Evolutionary conservation across 2,888 invertebrate species (phyloP), one percentile per base, ranked within the genome.

Genomic region (Dascillus cervinus): DNA sequence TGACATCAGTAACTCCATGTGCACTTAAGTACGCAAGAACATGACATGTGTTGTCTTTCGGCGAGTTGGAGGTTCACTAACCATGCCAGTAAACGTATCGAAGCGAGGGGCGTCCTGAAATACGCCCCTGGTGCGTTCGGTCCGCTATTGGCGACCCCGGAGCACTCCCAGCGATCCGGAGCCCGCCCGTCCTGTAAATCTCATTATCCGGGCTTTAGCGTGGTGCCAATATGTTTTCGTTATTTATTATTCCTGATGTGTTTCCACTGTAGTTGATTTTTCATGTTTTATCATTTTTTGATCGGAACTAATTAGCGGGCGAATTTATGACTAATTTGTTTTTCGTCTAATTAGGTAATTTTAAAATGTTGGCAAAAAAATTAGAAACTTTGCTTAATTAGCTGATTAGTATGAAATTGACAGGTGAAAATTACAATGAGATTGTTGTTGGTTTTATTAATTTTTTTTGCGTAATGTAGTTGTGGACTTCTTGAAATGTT

Each of bases 211-310:
- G 52, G 50, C 47, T 51, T 56, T 56, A 58, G 56, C 54, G 56
- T 52, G 51, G 50, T 59, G 58, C 58, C 63, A 60, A 63, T 64
- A 64, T 60, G 60, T 55, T 57, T 41, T n/a, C 45, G 52, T 62
- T 62, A 62, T 64, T 62, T 62, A 62, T 63, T 49, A 52, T 51
- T 47, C 49, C 43, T 44, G 24, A 38, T 34, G 29, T 33, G 32
- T 25, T 39, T 32, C 34, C 34, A 35, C 26, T 33, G 33, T 39
- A 40, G 39, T 44, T 41, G 41, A 34, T 35, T 39, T 43, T 37
- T 37, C 31, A 28, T 21, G 19, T 34, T 36, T 36, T 32, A 39
- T 36, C 48, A 43, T 49, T 43, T 43, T 44, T 38, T 39, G 17
- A 17, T 17, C n/a, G n/a, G 17, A 8, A 17, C 8, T 17, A 17